Evolutionary conservation across 2,113 vertebrate genomes (phyloP).

Genomic region (cattle (Bos taurus)): DNA sequence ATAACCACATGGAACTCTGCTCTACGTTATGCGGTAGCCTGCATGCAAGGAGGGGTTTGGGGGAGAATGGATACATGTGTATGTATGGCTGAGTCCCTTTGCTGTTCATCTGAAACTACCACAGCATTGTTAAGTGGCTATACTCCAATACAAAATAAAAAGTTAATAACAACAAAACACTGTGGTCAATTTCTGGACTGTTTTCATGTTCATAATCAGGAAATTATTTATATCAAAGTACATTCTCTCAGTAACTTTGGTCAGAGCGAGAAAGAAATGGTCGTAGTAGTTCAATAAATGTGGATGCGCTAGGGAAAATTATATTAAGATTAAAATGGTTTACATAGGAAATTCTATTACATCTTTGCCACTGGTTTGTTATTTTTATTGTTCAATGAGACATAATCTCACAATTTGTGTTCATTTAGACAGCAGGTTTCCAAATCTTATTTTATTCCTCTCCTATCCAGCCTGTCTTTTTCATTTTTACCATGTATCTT

Average conservation of each 20-base stretch:
- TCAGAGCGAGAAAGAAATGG: slow-evolving; percentile 46
- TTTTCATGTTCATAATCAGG: slow-evolving; percentile 48
- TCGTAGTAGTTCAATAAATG: slow-evolving; percentile 37
- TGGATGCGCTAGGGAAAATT: slow-evolving; percentile 38
- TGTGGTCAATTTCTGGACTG: slow-evolving; percentile 43
- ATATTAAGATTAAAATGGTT: slow-evolving; percentile 63
- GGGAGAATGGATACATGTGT: not conserved
- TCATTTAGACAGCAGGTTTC: slow-evolving; percentile 67
- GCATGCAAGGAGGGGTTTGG: not conserved
- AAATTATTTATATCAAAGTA: slow-evolving; percentile 63
- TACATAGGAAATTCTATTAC: slow-evolving; percentile 68
- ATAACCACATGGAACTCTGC: not conserved
- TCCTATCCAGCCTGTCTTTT: slow-evolving; percentile 37
- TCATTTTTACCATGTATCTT: slow-evolving; percentile 63
- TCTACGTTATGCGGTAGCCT: not conserved
- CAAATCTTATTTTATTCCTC: slow-evolving; percentile 65
- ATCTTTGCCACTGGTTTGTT: slow-evolving; percentile 69
- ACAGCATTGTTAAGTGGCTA: not conserved
- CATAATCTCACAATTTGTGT: slow-evolving; percentile 75
- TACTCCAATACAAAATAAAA: not conserved
- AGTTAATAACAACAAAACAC: not conserved
- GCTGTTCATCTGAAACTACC: not conserved
- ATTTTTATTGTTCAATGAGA: slow-evolving; percentile 74
- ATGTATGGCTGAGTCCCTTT: not conserved
- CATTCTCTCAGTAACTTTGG: slow-evolving; percentile 7